Percentiles rank a stretch among this genome's conserved stretches.
Conservation (phyloP, 1,140 invertebrate genomes). For the Trichoplusia ni region DNA sequence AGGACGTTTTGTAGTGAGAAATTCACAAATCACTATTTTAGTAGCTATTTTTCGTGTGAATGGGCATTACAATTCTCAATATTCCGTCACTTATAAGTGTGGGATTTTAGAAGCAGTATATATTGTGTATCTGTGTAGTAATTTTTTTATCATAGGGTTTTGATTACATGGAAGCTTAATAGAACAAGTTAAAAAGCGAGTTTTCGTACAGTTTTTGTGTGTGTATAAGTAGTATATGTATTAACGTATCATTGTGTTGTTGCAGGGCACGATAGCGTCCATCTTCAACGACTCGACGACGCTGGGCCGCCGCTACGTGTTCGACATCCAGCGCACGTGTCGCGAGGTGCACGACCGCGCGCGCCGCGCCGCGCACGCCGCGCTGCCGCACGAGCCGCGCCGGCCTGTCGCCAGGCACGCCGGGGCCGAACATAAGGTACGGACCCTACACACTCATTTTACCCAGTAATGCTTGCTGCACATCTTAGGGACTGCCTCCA, state of each 20-base stretch:
- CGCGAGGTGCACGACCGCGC: constrained; percentile 94
- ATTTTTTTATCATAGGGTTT: too few species aligned
- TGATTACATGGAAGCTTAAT: too few species aligned
- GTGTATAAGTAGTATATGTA: too few species aligned
- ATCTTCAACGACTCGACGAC: constrained; percentile 95
- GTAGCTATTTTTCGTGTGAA: too few species aligned
- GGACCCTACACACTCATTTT: not conserved
- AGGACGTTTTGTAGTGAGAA: too few species aligned
- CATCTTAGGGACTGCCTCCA: too few species aligned
- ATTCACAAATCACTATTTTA: too few species aligned
- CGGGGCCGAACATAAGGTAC: constrained; percentile 46
- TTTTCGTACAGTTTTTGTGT: not conserved
- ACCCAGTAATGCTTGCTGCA: too few species aligned
- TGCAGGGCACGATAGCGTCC: constrained; percentile 92
- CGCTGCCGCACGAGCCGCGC: constrained; percentile 45
- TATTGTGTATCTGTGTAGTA: too few species aligned
- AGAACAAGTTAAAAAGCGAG: not conserved
- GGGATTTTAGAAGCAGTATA: not conserved
- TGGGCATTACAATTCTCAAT: too few species aligned
- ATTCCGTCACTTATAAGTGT: too few species aligned
- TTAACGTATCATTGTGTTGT: not conserved
- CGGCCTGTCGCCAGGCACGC: constrained; percentile 39
- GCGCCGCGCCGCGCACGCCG: constrained; percentile 82
- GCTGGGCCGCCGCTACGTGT: constrained; percentile 93
- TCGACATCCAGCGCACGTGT: constrained; percentile 93